These are phyloP conservation scores for Baryphthengus martii DNA, from an alignment of 2,113 vertebrate genomes.

Conservation along the genomic window DNA sequence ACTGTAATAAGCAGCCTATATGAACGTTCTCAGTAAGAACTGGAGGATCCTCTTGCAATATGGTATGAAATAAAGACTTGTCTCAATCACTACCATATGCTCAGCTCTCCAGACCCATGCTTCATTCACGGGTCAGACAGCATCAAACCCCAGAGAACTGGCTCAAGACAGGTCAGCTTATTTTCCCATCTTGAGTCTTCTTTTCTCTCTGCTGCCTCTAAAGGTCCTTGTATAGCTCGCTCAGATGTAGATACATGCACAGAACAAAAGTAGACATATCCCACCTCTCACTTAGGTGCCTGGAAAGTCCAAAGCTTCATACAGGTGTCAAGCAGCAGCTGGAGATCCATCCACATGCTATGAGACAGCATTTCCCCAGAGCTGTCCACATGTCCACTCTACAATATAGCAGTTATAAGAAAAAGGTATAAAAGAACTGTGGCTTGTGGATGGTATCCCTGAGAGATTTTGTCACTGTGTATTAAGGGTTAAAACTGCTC, in stretches of 20 bases:
- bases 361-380: neutral
- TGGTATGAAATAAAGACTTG: neutral
- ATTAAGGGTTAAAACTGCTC: neutral
- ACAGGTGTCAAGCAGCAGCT: neutral
- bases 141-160: neutral
- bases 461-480: neutral
- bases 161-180: neutral
- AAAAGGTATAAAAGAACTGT: neutral
- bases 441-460: neutral
- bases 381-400: neutral
- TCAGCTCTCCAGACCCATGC: neutral
- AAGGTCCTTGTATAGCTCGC: neutral
- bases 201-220: neutral
- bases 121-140: neutral
- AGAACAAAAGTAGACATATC: neutral
- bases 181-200: neutral
- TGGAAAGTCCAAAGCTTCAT: neutral
- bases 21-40: neutral
- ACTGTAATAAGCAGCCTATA: neutral
- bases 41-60: neutral
- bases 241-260: neutral
- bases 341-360: neutral
- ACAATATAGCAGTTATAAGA: neutral
- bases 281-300: neutral
- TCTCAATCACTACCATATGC: neutral